Evolutionary conservation across 2,888 invertebrate species (phyloP), one percentile per base, ranked within the genome.

Genomic region (Ariolimax columbianus): DNA sequence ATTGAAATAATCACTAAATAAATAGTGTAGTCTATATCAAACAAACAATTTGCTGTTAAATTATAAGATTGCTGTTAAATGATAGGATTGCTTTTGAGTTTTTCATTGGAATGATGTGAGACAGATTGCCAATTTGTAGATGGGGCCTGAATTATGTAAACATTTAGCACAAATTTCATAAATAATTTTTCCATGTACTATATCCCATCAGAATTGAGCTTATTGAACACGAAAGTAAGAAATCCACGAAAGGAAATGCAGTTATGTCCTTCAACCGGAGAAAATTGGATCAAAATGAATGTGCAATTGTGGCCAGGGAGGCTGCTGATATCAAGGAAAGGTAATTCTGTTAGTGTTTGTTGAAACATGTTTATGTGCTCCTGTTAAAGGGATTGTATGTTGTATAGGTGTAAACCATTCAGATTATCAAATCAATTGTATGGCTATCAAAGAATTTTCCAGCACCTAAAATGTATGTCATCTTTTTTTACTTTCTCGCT

Each of bases 301-400:
- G 82, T n/a, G 88, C 87, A 11, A 86, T 90, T 0, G 90, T 91
- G 90, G 85, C 89, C 43, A 89, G 89, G 81, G 91, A 92, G 63
- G 90, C 89, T 9, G 85, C 84, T 51, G 84, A 88, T 43, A 90
- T 93, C 43, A 89, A 88, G 81, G 91, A 91, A 17, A 91, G 88
- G 91, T 92, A 84, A 83, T 87, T 77, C 23, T 70, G 19, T 51
- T 83, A 66, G 43, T 36, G 11, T 66, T 38, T 43, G 38, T 14
- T 36, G n/a, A 7, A 72, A 33, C 33, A 63, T 55, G 55, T 55
- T 11, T 55, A 55, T 63, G 23, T n/a, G 11, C 59, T n/a, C n/a
- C 59, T 11, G 3, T 47, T 9, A 47, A 47, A 47, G 47, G 14
- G 6, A 47, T 47, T 14, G 47, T 47, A 9, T 47, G 47, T 6